Percentiles rank a stretch among this genome's conserved stretches.
Conservation (phyloP, 2,888 invertebrate species). For the Xestia sexstrigata region DNA sequence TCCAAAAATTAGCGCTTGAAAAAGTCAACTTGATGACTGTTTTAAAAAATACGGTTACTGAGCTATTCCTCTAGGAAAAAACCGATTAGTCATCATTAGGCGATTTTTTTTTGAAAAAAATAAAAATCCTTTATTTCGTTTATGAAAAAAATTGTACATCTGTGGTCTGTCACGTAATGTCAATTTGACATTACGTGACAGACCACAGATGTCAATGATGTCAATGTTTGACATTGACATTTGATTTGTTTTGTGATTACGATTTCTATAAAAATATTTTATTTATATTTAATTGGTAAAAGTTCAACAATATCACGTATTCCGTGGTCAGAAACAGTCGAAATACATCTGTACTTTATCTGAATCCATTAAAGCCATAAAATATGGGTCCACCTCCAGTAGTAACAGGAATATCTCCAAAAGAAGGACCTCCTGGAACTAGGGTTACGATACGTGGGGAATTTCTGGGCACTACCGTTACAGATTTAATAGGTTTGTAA, state of each 20-base stretch:
- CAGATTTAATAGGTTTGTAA: slow-evolving; percentile 95
- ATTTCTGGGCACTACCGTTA: slow-evolving; percentile 96
- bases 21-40: background rate
- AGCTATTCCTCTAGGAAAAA: background rate
- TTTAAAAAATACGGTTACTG: background rate
- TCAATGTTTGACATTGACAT: slow-evolving; percentile 21
- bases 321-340: background rate
- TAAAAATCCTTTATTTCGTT: too few species aligned
- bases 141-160: background rate
- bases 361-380: background rate
- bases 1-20: slow-evolving; percentile 7
- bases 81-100: background rate
- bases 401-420: slow-evolving; percentile 99
- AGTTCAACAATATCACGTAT: background rate
- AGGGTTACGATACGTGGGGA: slow-evolving; percentile 98
- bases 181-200: too few species aligned
- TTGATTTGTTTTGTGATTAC: slow-evolving; percentile 36
- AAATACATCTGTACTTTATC: background rate
- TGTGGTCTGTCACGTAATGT: background rate
- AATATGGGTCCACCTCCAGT: slow-evolving; percentile 95
- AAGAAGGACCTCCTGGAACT: slow-evolving; percentile 99
- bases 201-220: too few species aligned
- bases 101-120: background rate
- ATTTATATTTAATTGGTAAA: background rate
- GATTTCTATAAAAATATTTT: slow-evolving; percentile 12